Evolutionary conservation across 2,888 invertebrate genomes (phyloP).

Genomic region (Parnassius smintheus): DNA sequence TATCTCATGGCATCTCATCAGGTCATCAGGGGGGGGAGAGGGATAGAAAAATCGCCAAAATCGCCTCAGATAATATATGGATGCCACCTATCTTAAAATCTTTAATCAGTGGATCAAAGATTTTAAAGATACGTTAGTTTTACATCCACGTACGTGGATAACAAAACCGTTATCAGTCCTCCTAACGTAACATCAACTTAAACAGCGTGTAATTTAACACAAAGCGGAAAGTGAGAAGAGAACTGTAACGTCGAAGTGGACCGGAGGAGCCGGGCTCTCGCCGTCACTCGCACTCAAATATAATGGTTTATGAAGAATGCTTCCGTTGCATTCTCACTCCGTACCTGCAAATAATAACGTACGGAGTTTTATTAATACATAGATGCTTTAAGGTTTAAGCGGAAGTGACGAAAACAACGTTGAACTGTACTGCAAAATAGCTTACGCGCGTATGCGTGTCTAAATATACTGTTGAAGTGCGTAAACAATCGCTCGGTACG

Average conservation of each 20-base stretch:
- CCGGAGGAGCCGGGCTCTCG: conserved; percentile 40
- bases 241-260: conserved; percentile 39
- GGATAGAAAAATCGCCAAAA: too few species aligned
- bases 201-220: conserved; percentile 28
- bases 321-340: conserved; percentile 45
- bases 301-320: conserved; percentile 51
- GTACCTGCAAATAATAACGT: conserved; percentile 33
- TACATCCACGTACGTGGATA: too few species aligned
- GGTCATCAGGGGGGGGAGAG: too few species aligned
- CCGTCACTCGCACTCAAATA: conserved; percentile 57
- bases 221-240: conserved; percentile 27
- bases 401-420: conserved; percentile 36
- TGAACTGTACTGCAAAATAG: conserved; percentile 1
- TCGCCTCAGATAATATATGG: too few species aligned
- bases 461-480: conserved; percentile 4
- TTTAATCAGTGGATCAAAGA: too few species aligned
- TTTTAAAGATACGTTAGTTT: too few species aligned
- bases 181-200: background rate
- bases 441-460: conserved; percentile 1
- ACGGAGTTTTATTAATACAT: conserved; percentile 27
- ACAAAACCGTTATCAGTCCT: too few species aligned
- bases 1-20: too few species aligned
- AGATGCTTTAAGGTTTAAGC: conserved; percentile 34
- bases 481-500: background rate
- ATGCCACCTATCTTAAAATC: too few species aligned